Evolutionary conservation across 2,888 invertebrate species (phyloP).

Genomic region (Apeira syringaria): DNA sequence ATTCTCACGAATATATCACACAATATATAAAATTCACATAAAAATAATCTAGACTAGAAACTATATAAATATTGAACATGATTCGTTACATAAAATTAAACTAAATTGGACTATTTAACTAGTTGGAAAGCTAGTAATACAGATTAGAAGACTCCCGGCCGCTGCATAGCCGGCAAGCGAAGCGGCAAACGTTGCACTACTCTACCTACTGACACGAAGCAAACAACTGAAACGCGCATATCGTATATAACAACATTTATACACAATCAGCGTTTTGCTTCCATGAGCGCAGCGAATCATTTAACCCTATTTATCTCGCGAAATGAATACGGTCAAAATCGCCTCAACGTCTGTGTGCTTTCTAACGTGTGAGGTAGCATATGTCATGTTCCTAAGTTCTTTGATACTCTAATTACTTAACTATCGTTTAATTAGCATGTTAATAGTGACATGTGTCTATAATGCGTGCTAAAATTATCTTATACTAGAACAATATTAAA

Average conservation of each 20-base stretch:
- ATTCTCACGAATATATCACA: too few species aligned
- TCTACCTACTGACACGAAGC: conserved; percentile 3
- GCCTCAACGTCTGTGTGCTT: conserved; percentile 15
- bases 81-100: too few species aligned
- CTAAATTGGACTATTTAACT: too few species aligned
- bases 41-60: too few species aligned
- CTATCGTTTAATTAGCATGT: not conserved
- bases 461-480: not conserved
- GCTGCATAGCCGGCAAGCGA: not conserved
- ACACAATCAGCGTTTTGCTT: conserved; percentile 13
- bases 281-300: not conserved
- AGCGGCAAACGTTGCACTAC: conserved; percentile 7
- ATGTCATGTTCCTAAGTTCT: conserved; percentile 1
- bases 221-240: conserved; percentile 1
- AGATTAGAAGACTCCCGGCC: not conserved
- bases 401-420: not conserved
- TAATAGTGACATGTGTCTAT: not conserved
- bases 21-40: too few species aligned
- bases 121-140: too few species aligned
- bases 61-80: too few species aligned
- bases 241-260: conserved; percentile 10
- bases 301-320: conserved; percentile 1
- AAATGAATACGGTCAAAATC: conserved; percentile 5
- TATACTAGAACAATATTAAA: not conserved
- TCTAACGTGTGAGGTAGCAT: conserved; percentile 16